phyloP scores from a whole-genome alignment of 92 coral and sea anemone species.

The Hydrozoanthus gracilis region DNA sequence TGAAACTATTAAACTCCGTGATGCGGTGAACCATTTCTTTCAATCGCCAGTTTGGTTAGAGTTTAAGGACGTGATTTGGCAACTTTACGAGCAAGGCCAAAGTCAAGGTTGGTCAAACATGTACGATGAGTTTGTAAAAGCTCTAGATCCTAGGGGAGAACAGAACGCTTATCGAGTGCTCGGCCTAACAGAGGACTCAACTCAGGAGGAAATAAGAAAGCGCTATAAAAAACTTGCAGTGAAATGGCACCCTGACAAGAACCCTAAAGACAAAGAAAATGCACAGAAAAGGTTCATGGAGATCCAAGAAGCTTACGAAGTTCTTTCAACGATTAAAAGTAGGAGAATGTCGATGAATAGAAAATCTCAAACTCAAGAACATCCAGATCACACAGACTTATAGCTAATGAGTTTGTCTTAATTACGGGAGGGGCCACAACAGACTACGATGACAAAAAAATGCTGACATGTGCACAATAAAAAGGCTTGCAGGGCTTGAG shows the following conservation, averaged over 20 bases:
- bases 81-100: constrained; percentile 89
- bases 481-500: too few species aligned
- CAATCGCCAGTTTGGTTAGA: constrained; percentile 98
- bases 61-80: constrained; percentile 90
- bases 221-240: constrained; percentile 92
- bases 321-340: constrained; percentile 85
- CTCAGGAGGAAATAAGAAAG: constrained; percentile 86
- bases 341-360: constrained; percentile 80
- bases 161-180: constrained; percentile 91
- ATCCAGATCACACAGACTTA: constrained; percentile 72
- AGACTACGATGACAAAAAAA: too few species aligned
- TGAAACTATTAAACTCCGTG: constrained; percentile 93
- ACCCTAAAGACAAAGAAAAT: constrained; percentile 75
- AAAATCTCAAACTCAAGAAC: constrained; percentile 63
- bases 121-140: constrained; percentile 95
- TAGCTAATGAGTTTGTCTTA: constrained; percentile 8
- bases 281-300: constrained; percentile 95
- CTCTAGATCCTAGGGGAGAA: constrained; percentile 99
- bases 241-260: constrained; percentile 94
- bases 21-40: constrained; percentile 95
- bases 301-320: constrained; percentile 96
- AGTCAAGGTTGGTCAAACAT: constrained; percentile 95
- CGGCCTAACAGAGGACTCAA: constrained; percentile 84
- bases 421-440: too few species aligned
- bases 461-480: too few species aligned